Evolutionary conservation across 2,113 vertebrate genomes (phyloP).

Genomic region (Addax nasomaculatus): DNA sequence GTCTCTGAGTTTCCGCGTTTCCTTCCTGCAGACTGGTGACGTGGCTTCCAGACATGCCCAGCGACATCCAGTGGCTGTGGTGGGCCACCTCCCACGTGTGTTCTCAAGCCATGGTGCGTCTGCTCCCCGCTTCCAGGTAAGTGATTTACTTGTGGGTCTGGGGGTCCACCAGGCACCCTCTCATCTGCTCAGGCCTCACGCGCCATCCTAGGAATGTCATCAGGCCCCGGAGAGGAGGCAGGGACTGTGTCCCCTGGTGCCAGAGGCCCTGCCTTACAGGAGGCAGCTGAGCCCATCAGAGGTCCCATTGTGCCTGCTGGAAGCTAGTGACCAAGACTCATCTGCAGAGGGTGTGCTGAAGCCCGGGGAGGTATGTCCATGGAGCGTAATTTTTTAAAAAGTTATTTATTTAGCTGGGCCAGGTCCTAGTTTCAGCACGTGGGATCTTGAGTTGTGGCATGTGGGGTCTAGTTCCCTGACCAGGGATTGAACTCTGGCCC

Average conservation of each 20-base stretch:
- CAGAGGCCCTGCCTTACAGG: neutral
- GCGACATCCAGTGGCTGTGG: constrained; percentile 34
- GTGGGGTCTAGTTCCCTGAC: neutral
- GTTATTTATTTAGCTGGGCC: neutral
- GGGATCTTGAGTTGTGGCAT: neutral
- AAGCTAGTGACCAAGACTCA: rapidly evolving
- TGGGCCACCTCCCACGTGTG: neutral
- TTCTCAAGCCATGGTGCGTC: rapidly evolving
- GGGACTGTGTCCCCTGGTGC: neutral
- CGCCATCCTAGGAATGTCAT: rapidly evolving
- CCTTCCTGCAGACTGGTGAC: neutral
- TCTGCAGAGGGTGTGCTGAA: neutral
- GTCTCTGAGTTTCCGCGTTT: neutral
- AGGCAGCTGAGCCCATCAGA: neutral
- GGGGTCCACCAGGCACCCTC: rapidly evolving
- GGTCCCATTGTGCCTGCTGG: neutral
- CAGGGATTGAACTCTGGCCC: neutral
- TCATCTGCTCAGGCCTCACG: rapidly evolving
- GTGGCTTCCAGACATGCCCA: neutral
- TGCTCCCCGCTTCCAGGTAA: neutral
- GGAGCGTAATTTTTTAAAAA: neutral
- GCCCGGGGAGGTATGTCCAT: neutral
- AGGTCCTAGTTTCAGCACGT: neutral
- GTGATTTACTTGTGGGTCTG: neutral
- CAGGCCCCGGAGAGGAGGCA: rapidly evolving